These are phyloP conservation scores for Dastarcus helophoroides DNA, from an alignment of 2,888 invertebrate genomes.

Conservation along the genomic window DNA sequence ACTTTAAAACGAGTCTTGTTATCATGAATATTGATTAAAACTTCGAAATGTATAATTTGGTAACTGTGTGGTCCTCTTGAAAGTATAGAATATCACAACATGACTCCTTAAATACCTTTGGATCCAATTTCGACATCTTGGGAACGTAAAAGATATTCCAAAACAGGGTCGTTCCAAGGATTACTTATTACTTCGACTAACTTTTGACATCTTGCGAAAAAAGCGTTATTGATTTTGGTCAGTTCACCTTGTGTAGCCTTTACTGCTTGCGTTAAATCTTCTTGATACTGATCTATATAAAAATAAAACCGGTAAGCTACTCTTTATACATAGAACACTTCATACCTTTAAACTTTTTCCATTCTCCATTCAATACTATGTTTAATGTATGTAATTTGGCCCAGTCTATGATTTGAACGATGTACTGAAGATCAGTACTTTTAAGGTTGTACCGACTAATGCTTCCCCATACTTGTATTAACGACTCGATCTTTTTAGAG, in stretches of 20 bases:
- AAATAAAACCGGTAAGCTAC: neutral
- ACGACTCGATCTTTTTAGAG: constrained; percentile 27
- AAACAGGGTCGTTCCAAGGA: constrained; percentile 32
- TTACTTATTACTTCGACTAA: constrained; percentile 32
- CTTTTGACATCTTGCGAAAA: constrained; percentile 31
- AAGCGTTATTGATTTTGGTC: constrained; percentile 26
- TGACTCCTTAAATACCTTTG: no score
- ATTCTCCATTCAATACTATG: constrained; percentile 33
- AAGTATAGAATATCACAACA: no score
- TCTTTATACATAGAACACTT: no score
- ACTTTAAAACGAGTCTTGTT: no score
- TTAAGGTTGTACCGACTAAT: constrained; percentile 25
- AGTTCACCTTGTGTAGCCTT: constrained; percentile 29
- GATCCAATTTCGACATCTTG: constrained; percentile 28
- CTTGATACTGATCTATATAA: constrained; percentile 21
- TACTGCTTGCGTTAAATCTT: constrained; percentile 23
- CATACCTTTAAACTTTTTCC: constrained; percentile 32
- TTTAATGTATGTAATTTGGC: constrained; percentile 34
- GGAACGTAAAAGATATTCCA: constrained; percentile 27
- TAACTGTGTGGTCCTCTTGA: no score
- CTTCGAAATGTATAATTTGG: no score
- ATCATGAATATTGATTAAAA: no score
- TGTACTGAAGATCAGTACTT: constrained; percentile 26
- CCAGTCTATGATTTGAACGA: constrained; percentile 33
- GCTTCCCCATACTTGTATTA: constrained; percentile 31